Conservation (phyloP, 2,113 vertebrate species). For the Coreoperca whiteheadi region DNA sequence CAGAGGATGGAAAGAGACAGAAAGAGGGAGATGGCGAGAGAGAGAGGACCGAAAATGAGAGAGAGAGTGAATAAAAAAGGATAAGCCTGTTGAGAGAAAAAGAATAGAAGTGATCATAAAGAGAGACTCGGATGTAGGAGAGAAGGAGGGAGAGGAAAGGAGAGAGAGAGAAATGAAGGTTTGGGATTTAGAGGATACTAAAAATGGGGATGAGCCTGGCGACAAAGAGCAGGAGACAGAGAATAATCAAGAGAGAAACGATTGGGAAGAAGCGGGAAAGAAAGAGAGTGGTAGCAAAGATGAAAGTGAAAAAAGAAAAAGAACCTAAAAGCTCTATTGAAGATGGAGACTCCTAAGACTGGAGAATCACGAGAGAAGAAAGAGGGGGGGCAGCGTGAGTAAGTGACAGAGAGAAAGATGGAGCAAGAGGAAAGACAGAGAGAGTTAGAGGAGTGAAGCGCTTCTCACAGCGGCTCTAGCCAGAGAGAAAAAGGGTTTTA, state of each 20-base stretch:
- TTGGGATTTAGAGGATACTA: constrained; percentile 54
- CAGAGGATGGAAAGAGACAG: constrained; percentile 26
- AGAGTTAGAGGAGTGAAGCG: constrained; percentile 49
- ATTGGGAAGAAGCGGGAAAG: constrained; percentile 28
- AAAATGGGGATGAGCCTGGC: constrained; percentile 54
- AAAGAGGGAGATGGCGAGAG: neutral
- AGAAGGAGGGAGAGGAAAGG: neutral
- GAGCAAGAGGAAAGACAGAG: constrained; percentile 35
- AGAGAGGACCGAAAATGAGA: neutral
- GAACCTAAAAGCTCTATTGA: constrained; percentile 52
- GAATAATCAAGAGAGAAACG: constrained; percentile 52
- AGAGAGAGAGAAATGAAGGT: constrained; percentile 27
- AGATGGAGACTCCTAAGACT: constrained; percentile 39
- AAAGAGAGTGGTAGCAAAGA: constrained; percentile 44
- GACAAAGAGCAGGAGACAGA: constrained; percentile 45
- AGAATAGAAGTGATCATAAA: constrained; percentile 34
- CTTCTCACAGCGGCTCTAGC: constrained; percentile 53
- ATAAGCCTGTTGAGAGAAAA: constrained; percentile 56
- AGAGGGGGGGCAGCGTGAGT: constrained; percentile 19
- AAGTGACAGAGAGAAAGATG: constrained; percentile 42
- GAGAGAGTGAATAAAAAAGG: constrained; percentile 38
- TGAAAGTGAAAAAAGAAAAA: constrained; percentile 37
- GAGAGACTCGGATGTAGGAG: constrained; percentile 16
- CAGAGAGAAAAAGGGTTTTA: constrained; percentile 85
- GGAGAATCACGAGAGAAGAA: constrained; percentile 26